These are phyloP conservation scores for Palythoa grandis DNA, from an alignment of 92 coral and sea anemone genomes.

Conservation along the genomic window DNA sequence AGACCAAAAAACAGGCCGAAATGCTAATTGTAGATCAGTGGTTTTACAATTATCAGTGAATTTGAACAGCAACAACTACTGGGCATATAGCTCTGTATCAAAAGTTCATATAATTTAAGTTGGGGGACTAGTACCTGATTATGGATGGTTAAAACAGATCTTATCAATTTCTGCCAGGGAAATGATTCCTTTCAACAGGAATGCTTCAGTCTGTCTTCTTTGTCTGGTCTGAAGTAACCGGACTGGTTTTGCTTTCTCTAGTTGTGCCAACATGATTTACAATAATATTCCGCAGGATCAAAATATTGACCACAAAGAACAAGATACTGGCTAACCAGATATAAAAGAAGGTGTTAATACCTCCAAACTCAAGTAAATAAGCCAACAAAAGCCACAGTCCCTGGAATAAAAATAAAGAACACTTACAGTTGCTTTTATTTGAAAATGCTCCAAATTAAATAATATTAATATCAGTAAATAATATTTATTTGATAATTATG, in stretches of 20 bases:
- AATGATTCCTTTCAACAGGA: too few relatives aligned
- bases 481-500: too few relatives aligned
- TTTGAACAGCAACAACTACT: too few relatives aligned
- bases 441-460: background rate
- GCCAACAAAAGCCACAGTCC: constrained; percentile 89
- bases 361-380: constrained; percentile 91
- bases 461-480: too few relatives aligned
- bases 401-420: constrained; percentile 48
- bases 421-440: background rate
- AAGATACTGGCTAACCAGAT: constrained; percentile 84
- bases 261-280: constrained; percentile 48
- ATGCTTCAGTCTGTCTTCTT: constrained; percentile 8
- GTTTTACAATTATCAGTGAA: too few relatives aligned
- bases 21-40: too few relatives aligned
- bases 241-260: background rate
- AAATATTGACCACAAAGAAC: constrained; percentile 84
- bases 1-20: too few relatives aligned
- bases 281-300: constrained; percentile 73
- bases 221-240: background rate
- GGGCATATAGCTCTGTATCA: too few relatives aligned
- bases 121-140: too few relatives aligned
- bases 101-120: background rate
- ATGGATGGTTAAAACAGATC: too few relatives aligned
- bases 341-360: constrained; percentile 80
- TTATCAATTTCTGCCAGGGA: too few relatives aligned